Evolutionary conservation across 2,797 vertebrate species (phyloP).

Genomic region (Thunnus albacares): DNA sequence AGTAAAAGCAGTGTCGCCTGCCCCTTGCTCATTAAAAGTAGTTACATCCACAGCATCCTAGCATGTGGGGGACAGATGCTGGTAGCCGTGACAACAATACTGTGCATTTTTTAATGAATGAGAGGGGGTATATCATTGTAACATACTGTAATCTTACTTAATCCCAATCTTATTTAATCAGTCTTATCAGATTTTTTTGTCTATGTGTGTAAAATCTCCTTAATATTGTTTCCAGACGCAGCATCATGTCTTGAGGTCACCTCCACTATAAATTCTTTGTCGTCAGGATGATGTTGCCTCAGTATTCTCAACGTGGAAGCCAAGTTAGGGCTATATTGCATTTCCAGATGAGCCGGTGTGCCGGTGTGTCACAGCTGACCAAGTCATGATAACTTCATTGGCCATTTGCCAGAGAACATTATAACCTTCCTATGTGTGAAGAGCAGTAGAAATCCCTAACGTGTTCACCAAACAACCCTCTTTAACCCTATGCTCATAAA

Average conservation of each 20-base stretch:
- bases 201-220: constrained; percentile 28
- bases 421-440: constrained; percentile 42
- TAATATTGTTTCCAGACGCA: constrained; percentile 73
- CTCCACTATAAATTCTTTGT: constrained; percentile 76
- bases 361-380: constrained; percentile 57
- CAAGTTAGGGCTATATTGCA: constrained; percentile 63
- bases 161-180: constrained; percentile 18
- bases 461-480: constrained; percentile 42
- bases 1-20: constrained; percentile 54
- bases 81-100: constrained; percentile 37
- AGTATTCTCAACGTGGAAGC: constrained; percentile 65
- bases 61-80: constrained; percentile 81
- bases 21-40: constrained; percentile 66
- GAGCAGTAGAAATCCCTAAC: constrained; percentile 47
- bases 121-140: background rate
- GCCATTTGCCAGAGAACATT: constrained; percentile 56
- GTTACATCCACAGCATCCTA: constrained; percentile 55
- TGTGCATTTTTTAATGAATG: constrained; percentile 31
- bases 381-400: constrained; percentile 65
- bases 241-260: constrained; percentile 61
- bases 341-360: constrained; percentile 80
- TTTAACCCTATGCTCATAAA: constrained; percentile 64
- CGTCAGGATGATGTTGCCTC: constrained; percentile 61
- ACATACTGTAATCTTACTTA: constrained; percentile 2
- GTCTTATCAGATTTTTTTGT: constrained; percentile 10